A percentile compares a stretch with the other conserved stretches of the same genome.
Conservation (phyloP, 2,113 vertebrate species). For the Lathamus discolor region DNA sequence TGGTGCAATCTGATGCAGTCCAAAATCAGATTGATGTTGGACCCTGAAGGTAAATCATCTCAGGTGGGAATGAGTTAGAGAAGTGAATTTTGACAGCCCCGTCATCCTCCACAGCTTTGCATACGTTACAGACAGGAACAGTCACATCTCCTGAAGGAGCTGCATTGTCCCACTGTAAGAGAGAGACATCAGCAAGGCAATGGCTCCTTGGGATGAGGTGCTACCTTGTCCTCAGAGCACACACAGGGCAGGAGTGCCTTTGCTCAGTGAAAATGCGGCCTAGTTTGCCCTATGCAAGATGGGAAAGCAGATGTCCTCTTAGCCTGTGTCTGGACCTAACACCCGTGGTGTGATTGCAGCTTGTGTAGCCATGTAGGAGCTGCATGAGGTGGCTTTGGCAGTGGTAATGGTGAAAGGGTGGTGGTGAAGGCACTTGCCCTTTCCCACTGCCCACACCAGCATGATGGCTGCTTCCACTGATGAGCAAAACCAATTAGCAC, state of each 20-base stretch:
- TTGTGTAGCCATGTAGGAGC: accelerated
- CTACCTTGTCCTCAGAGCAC: neutral
- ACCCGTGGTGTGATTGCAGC: accelerated
- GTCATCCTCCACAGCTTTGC: neutral
- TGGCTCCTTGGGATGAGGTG: neutral
- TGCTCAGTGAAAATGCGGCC: neutral
- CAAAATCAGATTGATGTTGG: neutral
- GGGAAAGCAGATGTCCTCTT: neutral
- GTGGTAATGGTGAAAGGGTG: neutral
- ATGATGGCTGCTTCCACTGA: neutral
- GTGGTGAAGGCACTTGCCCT: neutral
- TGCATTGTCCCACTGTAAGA: accelerated
- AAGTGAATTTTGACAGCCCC: neutral
- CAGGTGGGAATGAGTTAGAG: neutral
- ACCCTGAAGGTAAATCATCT: neutral
- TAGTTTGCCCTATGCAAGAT: accelerated
- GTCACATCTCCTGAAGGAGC: neutral
- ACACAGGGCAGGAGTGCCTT: accelerated
- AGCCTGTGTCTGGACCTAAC: neutral
- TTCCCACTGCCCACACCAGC: neutral
- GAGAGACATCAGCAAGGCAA: accelerated
- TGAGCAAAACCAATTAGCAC: neutral
- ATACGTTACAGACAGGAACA: accelerated
- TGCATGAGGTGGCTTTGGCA: neutral
- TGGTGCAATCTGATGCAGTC: neutral